These are phyloP conservation scores for Malaclemys terrapin DNA, from an alignment of 2,113 vertebrate genomes.

Conservation along the genomic window DNA sequence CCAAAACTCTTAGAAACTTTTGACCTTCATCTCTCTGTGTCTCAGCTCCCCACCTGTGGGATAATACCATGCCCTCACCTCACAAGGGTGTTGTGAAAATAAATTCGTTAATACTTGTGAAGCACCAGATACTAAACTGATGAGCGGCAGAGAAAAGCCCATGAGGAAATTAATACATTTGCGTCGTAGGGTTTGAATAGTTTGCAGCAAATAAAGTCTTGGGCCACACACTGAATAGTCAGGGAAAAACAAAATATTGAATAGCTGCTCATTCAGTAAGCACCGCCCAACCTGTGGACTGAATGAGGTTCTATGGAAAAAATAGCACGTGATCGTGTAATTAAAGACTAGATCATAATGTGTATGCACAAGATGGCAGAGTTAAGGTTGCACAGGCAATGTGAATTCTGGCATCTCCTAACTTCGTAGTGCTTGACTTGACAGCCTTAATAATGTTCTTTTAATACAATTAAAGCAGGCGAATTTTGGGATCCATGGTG, in stretches of 20 bases:
- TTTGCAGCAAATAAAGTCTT: neutral
- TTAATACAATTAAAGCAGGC: neutral
- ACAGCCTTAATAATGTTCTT: neutral
- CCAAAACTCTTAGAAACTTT: neutral
- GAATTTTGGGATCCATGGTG: neutral
- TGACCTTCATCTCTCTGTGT: neutral
- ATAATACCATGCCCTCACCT: neutral
- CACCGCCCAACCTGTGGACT: neutral
- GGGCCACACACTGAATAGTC: neutral
- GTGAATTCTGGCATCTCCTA: fast-evolving
- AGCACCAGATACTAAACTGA: neutral
- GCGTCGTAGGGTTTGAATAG: neutral
- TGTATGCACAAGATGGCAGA: neutral
- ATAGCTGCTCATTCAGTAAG: neutral
- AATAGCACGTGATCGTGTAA: neutral
- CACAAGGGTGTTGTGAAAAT: neutral
- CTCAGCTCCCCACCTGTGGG: neutral
- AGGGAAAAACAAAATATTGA: neutral
- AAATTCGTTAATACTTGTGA: neutral
- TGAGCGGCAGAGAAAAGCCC: neutral
- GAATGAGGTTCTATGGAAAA: neutral
- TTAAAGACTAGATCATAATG: neutral
- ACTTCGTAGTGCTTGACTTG: fast-evolving
- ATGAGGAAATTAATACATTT: neutral
- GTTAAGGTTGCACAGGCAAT: neutral